Evolutionary conservation across 2,888 invertebrate species (phyloP), one percentile per base, ranked within the genome.

Genomic region (Sphaerophoria taeniata): DNA sequence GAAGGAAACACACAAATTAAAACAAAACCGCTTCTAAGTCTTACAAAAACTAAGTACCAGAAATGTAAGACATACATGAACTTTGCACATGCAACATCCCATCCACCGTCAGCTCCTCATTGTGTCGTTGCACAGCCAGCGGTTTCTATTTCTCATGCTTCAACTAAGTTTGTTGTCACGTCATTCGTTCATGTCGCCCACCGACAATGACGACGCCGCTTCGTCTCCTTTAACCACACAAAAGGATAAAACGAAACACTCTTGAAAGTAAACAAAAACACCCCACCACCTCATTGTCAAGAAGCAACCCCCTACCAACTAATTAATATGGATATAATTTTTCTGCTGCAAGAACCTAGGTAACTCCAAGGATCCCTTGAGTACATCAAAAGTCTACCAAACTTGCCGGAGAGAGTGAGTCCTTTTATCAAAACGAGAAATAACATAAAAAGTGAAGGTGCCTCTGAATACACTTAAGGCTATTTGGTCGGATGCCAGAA

Each of bases 221-320:
- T 39, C 9, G 6, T 39, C 6, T 7, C 39, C 39, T 39, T 43
- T 71, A 84, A 80, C 79, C 79, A 51, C 74, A 72, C 58, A 34
- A 43, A 47, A 58, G 24, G 33, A 67, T 71, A 60, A 79, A 58
- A 12, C n/a, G 43, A 58, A 61, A 65, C 70, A 47, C 60, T 61
- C 55, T 77, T 53, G 51, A 75, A 75, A 75, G 80, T 84, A 84
- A 84, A 84, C 75, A 84, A 84, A 84, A 71, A n/a, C 39, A 14
- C 11, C 11, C 53, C 51, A 36, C 16, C 9, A 47, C 49, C 56
- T 76, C 34, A 78, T 72, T 73, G 77, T 14, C 43, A 43, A 39
- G 39, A 9, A 43, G 34, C 7, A 34, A 0, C 34, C 72, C 51
- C 70, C 70, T 47, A 67, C 81, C 24, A 24, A 2, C 24, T 82